phyloP scores from a whole-genome alignment of 2,797 vertebrate species.

The Malacoraja senta region DNA sequence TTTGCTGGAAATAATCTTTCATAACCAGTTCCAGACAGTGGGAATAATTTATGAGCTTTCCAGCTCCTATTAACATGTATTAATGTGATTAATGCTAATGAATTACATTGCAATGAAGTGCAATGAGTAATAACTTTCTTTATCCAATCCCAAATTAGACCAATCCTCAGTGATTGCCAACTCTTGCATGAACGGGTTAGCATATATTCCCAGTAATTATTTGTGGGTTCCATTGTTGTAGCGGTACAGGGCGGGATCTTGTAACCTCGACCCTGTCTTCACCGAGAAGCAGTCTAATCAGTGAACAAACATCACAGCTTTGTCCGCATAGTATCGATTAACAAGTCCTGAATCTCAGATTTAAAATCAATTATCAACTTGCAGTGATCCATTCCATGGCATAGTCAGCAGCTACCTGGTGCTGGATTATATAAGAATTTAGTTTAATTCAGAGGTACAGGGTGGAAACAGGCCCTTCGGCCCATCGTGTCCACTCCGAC shows the following conservation, averaged over 20 bases:
- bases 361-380: too few species aligned
- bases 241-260: neutral
- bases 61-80: neutral
- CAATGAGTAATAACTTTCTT: neutral
- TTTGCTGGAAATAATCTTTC: constrained; percentile 2
- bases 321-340: too few species aligned
- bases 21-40: neutral
- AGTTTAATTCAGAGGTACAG: too few species aligned
- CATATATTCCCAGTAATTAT: neutral
- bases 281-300: too few species aligned
- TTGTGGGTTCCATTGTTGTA: neutral
- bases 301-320: too few species aligned
- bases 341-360: too few species aligned
- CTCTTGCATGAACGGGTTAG: neutral
- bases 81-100: neutral
- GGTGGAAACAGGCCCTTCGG: too few species aligned
- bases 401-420: too few species aligned
- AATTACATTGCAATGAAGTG: neutral
- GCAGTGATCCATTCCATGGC: too few species aligned
- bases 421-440: too few species aligned
- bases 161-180: neutral
- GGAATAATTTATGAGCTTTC: neutral
- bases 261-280: too few species aligned
- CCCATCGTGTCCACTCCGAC: too few species aligned
- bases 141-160: neutral